Conservation (phyloP, 2,113 vertebrate genomes). For the Eolophus roseicapilla region DNA sequence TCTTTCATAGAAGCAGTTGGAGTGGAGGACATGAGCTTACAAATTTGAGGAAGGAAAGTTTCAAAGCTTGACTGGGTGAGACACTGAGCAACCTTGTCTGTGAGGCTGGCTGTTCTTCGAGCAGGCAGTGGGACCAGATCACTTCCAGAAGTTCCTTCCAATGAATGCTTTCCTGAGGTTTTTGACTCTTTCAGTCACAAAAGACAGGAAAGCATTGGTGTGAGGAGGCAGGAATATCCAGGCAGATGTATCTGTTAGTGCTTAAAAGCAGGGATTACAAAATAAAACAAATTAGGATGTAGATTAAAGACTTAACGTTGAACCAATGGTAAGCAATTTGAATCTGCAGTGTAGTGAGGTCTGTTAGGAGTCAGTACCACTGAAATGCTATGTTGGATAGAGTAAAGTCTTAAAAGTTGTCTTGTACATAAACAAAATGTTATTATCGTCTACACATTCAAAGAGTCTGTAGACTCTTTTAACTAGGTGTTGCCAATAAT, state of each 20-base stretch:
- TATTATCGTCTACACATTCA: background rate
- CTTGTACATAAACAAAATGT: background rate
- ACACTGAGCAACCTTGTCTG: too few relatives aligned
- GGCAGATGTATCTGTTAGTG: background rate
- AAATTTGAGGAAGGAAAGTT: background rate
- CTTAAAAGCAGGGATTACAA: background rate
- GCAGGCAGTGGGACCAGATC: background rate
- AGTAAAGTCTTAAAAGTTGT: background rate
- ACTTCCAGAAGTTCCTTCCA: background rate
- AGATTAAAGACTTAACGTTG: background rate
- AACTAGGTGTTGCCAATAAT: background rate
- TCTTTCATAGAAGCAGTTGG: background rate
- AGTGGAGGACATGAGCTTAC: background rate
- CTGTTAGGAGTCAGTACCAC: background rate
- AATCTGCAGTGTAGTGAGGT: background rate
- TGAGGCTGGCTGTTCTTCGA: background rate
- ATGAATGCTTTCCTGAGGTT: background rate
- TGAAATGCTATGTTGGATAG: background rate
- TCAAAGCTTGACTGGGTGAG: background rate
- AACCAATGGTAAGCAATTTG: background rate
- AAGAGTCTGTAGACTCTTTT: background rate
- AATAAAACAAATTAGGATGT: background rate
- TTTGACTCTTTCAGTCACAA: background rate
- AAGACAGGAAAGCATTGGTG: background rate
- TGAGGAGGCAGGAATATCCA: background rate